Evolutionary conservation across 2,888 invertebrate genomes (phyloP), one percentile per base, ranked within the genome.

Genomic region (Dasysyrphus albostriatus): DNA sequence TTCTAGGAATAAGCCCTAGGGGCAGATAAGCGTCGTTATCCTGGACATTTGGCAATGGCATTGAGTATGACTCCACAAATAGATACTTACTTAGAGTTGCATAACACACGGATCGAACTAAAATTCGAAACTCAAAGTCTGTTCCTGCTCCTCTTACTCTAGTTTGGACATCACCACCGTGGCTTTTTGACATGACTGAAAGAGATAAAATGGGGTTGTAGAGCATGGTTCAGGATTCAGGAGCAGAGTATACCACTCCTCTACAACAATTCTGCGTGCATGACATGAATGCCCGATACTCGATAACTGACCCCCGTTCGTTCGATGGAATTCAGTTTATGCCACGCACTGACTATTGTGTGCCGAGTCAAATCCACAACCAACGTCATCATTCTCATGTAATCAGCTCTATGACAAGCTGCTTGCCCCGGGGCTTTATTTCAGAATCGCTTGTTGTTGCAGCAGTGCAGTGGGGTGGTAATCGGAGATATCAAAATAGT

Each of bases 271-370:
- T 37, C 59, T 54, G 49, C 56, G 82, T 67, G 59, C 87, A 87
- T 87, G 87, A 87, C 79, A 75, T 39, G 87, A 87, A 83, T 87
- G 75, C 42, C 51, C 54, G 65, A 87, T 75, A 61, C 70, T 79
- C 72, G 87, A 83, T 87, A 87, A 87, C 87, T 87, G 87, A 87
- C 87, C 87, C 78, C n/a, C 44, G 74, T 42, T 73, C 44, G 74
- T 42, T 73, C 73, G 34, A 58, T 79, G 63, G 63, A 65, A 56
- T 73, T 67, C 19, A 34, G 37, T 39, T 24, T 59, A 24, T 12
- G 42, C 59, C 73, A 85, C 67, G 76, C 82, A 82, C 63, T 77
- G 76, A 63, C 29, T 78, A 47, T 75, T 65, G 70, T 63, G 51
- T 58, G 37, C 42, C 16, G 51, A 42, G 69, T 54, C 19, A 47